Evolutionary conservation across 2,797 vertebrate genomes (phyloP).

Genomic region (Pseudochirops cupreus): DNA sequence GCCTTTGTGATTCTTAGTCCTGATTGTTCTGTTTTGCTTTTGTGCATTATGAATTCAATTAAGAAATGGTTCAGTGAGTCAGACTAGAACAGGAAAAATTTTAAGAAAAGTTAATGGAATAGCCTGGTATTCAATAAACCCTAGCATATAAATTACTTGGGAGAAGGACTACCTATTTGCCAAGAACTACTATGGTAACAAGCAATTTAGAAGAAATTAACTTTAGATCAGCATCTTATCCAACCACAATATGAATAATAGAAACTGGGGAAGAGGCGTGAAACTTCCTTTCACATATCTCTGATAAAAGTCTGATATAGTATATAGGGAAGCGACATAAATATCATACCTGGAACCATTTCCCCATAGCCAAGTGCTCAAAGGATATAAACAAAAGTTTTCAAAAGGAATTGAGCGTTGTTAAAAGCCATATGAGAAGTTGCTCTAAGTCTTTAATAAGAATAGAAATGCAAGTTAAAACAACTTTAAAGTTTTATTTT

Average conservation of each 20-base stretch:
- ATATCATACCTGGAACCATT: neutral
- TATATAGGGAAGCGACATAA: neutral
- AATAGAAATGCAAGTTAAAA: neutral
- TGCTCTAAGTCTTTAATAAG: neutral
- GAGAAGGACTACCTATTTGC: neutral
- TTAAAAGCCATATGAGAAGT: neutral
- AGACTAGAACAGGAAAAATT: neutral
- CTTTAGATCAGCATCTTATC: neutral
- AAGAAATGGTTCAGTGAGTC: neutral
- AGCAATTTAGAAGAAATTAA: neutral
- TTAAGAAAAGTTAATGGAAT: neutral
- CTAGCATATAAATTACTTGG: neutral
- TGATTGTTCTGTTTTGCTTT: neutral
- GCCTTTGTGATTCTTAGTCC: neutral
- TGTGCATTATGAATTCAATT: neutral
- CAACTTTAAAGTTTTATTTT: neutral
- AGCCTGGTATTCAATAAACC: neutral
- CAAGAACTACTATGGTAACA: neutral
- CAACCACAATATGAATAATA: neutral
- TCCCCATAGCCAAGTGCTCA: neutral
- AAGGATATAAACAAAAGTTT: neutral
- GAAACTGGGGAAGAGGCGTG: neutral
- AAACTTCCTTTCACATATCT: neutral
- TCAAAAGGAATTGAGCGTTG: neutral
- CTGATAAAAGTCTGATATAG: neutral